These are phyloP conservation scores for Campoplex capitator DNA, from an alignment of 2,888 invertebrate species.

Conservation along the genomic window DNA sequence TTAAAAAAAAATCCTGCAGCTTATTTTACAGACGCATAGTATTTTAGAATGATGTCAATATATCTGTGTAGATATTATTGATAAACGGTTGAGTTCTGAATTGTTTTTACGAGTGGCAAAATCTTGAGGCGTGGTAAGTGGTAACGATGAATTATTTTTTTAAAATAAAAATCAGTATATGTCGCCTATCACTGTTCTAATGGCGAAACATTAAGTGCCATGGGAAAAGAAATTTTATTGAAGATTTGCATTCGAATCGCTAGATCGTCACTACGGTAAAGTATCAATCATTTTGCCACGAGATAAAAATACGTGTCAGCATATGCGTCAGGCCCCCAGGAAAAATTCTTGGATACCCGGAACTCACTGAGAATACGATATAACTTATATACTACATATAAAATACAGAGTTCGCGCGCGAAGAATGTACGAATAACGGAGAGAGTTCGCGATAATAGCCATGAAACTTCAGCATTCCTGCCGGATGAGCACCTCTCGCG, in stretches of 20 bases:
- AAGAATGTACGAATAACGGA: conserved; percentile 59
- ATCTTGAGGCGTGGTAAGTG: neutral
- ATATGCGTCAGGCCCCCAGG: conserved; percentile 19
- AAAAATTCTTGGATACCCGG: conserved; percentile 43
- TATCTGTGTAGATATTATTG: neutral
- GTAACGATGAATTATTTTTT: neutral
- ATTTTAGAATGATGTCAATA: neutral
- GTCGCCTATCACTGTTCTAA: too few relatives aligned
- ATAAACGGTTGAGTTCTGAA: neutral
- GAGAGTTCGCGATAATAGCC: conserved; percentile 51
- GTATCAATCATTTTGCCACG: conserved; percentile 31
- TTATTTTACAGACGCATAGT: neutral
- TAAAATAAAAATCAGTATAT: too few relatives aligned
- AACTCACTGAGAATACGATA: conserved; percentile 27
- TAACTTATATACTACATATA: conserved; percentile 14
- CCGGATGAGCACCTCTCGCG: conserved; percentile 21
- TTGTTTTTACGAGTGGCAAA: too few relatives aligned
- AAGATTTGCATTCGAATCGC: conserved; percentile 15
- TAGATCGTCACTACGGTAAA: neutral
- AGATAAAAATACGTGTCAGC: conserved; percentile 7
- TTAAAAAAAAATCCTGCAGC: neutral
- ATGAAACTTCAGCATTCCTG: conserved; percentile 55
- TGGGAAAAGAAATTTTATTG: conserved; percentile 3
- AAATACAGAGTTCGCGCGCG: conserved; percentile 13
- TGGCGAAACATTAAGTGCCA: neutral